Conservation (phyloP, 1,140 invertebrate genomes). For the Trigoniulus corallinus region DNA sequence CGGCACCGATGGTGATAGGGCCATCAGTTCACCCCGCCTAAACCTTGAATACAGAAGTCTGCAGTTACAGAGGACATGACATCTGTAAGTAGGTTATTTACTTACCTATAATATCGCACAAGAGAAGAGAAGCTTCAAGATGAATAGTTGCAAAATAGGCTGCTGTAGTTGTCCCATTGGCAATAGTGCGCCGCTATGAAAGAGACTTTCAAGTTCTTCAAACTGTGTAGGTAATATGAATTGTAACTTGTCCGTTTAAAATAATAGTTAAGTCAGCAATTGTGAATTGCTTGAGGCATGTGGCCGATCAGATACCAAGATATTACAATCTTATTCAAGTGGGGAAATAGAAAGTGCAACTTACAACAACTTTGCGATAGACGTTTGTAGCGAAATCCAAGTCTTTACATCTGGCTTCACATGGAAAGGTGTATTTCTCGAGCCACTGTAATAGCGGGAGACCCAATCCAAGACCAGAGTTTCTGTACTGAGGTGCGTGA, state of each 20-base stretch:
- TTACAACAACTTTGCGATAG: slow-evolving; percentile 63
- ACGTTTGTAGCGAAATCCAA: slow-evolving; percentile 46
- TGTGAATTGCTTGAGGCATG: background rate
- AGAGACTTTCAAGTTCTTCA: background rate
- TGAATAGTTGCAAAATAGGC: slow-evolving; percentile 74
- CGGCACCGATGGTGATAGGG: no score
- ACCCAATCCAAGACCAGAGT: slow-evolving; percentile 62
- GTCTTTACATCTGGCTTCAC: slow-evolving; percentile 55
- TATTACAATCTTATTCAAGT: no score
- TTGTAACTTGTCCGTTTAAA: no score
- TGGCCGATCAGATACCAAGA: background rate
- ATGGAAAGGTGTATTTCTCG: slow-evolving; percentile 66
- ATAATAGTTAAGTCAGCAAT: no score
- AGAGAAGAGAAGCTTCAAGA: slow-evolving; percentile 43
- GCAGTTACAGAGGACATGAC: no score
- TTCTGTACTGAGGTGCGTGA: slow-evolving; percentile 74
- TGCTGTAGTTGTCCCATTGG: slow-evolving; percentile 67
- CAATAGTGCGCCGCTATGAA: slow-evolving; percentile 45
- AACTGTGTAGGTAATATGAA: no score
- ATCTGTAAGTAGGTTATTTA: background rate
- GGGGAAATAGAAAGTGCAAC: slow-evolving; percentile 16
- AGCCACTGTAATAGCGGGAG: slow-evolving; percentile 66
- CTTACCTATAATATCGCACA: slow-evolving; percentile 39
- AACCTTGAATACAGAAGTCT: no score
- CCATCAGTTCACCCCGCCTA: no score